Percentiles rank a stretch among this genome's conserved stretches.
phyloP scores from a whole-genome alignment of 1,140 invertebrate genomes.

The Battus philenor region DNA sequence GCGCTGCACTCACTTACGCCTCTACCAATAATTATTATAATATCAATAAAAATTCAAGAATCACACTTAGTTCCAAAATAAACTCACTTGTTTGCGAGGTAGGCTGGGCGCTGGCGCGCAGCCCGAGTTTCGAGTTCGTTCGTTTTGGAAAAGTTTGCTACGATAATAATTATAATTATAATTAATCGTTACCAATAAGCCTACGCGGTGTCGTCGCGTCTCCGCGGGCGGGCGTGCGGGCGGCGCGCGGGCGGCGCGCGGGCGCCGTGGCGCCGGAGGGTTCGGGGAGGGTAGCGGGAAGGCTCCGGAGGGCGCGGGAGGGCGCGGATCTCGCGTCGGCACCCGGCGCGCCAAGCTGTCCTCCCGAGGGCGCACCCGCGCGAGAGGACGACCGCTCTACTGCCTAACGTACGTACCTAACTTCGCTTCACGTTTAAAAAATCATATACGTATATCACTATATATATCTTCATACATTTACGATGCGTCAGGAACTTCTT shows the following conservation, averaged over 20 bases:
- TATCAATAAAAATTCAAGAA: constrained; percentile 78
- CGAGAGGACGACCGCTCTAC: constrained; percentile 70
- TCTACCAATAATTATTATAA: constrained; percentile 75
- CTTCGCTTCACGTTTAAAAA: constrained; percentile 72
- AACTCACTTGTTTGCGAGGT: constrained; percentile 83
- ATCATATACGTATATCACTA: constrained; percentile 73
- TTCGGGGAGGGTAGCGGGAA: not conserved
- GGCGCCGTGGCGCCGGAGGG: not conserved
- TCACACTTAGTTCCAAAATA: constrained; percentile 83
- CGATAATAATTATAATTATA: constrained; percentile 73
- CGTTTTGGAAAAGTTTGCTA: constrained; percentile 82
- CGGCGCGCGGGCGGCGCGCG: constrained; percentile 1
- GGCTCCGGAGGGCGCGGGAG: not conserved
- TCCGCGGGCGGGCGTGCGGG: constrained; percentile 52
- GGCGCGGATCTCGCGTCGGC: constrained; percentile 20
- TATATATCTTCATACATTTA: constrained; percentile 76
- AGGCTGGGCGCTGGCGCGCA: constrained; percentile 79
- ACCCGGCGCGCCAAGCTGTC: constrained; percentile 24
- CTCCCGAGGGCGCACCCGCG: constrained; percentile 35
- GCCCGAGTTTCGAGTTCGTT: constrained; percentile 81
- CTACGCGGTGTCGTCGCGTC: constrained; percentile 72
- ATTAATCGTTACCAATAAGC: constrained; percentile 74
- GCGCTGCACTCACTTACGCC: constrained; percentile 60
- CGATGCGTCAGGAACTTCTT: constrained; percentile 77
- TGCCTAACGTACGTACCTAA: constrained; percentile 72